Base-by-base conservation (phyloP, 2,888 invertebrate genomes). In the Scaptomyza flava region DNA sequence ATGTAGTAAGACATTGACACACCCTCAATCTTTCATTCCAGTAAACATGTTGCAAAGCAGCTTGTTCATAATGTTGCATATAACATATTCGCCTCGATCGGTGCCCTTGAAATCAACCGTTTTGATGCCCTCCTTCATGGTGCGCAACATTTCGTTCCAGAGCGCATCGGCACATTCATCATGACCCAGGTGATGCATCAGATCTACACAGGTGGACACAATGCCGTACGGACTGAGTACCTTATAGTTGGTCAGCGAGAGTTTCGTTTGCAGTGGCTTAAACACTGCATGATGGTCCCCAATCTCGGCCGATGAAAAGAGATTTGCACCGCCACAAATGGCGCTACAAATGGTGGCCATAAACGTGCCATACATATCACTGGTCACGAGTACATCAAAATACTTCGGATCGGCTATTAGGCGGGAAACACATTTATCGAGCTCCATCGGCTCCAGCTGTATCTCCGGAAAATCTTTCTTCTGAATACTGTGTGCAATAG, bases 191-290 rank as follows among this genome's bases (percentile, higher is more conserved):
- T 89, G 68, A 7, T 67, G 46, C 34, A 89, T 59, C 8, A 89
- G 63, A 31, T 88, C 86, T 20, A 80, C 74, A 20, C 77, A 80
- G 43, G 89, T 75, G 30, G 75, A 63, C 12, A 89, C 68, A 45
- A 86, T 77, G 34, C 89, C 90, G 53, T 90, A 89, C 12, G 89
- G 86, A 72, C 87, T 87, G 20, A 90, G 76, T 1, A 45, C 41
- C 5, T 72, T 65, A 6, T 68, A 69, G 58, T 77, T 78, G 27
- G 87, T 84, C 3, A 90, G 47, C 9, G 90, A 90, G 0, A 90
- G 69, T 6, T 88, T 87, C 1, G 86, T 87, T 62, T 91, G 81
- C n/a, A 90, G 71, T 0, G 90, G 91, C 71, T 90, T 90, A 34
- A 90, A 90, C 0, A 90, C 76, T 2, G 90, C 90, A 63, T 89